phyloP scores from a whole-genome alignment of 1,140 invertebrate genomes.

The Nasonia giraulti region DNA sequence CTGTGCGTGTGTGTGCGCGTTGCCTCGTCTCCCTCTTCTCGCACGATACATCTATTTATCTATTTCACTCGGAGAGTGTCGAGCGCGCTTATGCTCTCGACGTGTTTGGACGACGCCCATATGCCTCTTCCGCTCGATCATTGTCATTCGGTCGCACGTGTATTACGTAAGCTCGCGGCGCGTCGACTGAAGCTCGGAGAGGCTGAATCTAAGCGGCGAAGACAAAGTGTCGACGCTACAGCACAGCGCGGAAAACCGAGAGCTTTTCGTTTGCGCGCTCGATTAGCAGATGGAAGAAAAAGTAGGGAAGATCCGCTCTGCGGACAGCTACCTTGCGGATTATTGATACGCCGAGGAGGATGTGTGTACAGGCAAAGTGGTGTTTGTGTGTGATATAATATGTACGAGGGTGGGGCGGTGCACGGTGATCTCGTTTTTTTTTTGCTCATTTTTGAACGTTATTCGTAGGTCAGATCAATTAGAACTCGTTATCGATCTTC shows the following conservation, averaged over 20 bases:
- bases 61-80: slow-evolving; percentile 6
- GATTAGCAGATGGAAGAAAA: neutral
- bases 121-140: slow-evolving; percentile 8
- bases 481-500: too few species aligned
- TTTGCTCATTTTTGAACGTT: too few species aligned
- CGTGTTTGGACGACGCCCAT: slow-evolving; percentile 25
- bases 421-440: too few species aligned
- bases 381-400: too few species aligned
- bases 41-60: neutral
- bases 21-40: neutral
- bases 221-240: neutral
- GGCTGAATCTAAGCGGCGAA: neutral
- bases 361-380: too few species aligned
- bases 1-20: neutral
- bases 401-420: too few species aligned
- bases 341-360: too few species aligned
- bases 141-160: slow-evolving; percentile 1
- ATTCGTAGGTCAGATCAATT: too few species aligned
- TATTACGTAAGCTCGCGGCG: slow-evolving; percentile 2
- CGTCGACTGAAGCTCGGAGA: neutral
- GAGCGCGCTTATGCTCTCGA: neutral
- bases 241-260: neutral
- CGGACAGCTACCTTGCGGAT: too few species aligned
- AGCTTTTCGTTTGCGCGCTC: neutral
- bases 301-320: too few species aligned